Evolutionary conservation across 2,888 invertebrate species (phyloP), one percentile per base, ranked within the genome.

Genomic region (Himalopsyche tibetana): DNA sequence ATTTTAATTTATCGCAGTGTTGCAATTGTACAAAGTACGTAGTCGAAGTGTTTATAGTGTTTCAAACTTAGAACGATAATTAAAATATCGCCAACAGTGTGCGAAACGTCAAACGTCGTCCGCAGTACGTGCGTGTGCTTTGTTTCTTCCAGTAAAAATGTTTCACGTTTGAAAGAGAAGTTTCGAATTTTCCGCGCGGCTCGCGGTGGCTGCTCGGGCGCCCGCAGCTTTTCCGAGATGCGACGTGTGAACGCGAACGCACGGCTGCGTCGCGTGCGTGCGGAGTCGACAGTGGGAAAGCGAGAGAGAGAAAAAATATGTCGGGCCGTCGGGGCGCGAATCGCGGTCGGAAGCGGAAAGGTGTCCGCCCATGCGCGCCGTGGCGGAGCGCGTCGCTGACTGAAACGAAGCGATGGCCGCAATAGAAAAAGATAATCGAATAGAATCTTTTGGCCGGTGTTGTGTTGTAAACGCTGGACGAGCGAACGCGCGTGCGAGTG

Each of bases 291-390:
- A 63, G 63, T 63, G 63, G 63, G 11, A 63, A 63, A 63, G 63
- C 63, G 63, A 63, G 63, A 63, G 28, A 63, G 28, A 51, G 51
- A 51, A 15, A 51, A 51, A 51, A 51, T 51, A 63, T 51, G 80
- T 36, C 42, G 55, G 80, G 74, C 79, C 79, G 55, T 55, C n/a
- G 56, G 42, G 55, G 42, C 82, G 84, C 82, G 42, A 42, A 56
- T 69, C 69, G 84, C 84, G 55, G 38, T 19, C 82, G 84, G 82
- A 85, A 69, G 82, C 84, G 84, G 84, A 85, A 28, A 82, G 51
- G 69, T 69, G 69, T 69, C 84, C 84, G 84, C 84, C 84, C 84
- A 74, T 85, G 69, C 82, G 84, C 36, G 69, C 80, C 17, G 80
- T 40, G 80, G 42, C 80, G 38, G 80, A 80, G 80, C 40, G 40